phyloP scores from a whole-genome alignment of 2,888 invertebrate genomes.

The Catocala sponsa region DNA sequence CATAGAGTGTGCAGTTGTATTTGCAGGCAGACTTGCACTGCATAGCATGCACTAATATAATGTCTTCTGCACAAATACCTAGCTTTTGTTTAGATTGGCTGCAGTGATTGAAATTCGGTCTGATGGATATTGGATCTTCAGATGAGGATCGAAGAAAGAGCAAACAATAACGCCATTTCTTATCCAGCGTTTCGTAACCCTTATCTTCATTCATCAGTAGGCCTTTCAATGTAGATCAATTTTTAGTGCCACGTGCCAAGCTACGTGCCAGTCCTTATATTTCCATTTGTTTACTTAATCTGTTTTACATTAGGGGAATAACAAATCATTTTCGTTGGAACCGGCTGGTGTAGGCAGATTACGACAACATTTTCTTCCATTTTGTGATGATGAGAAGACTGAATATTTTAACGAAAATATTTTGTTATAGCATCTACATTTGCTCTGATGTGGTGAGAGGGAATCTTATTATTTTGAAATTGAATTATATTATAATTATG shows the following conservation, averaged over 20 bases:
- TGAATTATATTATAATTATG: no score
- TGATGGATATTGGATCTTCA: no score
- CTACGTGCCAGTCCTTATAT: slow-evolving; percentile 20
- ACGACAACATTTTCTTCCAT: slow-evolving; percentile 18
- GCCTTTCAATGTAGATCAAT: slow-evolving; percentile 28
- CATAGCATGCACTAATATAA: no score
- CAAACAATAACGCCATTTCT: background rate
- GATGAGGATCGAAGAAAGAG: no score
- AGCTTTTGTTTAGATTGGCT: no score
- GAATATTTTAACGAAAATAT: background rate
- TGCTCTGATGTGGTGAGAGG: background rate
- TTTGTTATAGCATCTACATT: background rate
- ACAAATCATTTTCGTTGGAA: slow-evolving; percentile 28
- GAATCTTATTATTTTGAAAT: no score
- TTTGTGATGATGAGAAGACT: slow-evolving; percentile 9
- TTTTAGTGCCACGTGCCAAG: slow-evolving; percentile 19
- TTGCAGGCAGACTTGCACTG: no score
- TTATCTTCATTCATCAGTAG: slow-evolving; percentile 10
- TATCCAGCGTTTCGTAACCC: background rate
- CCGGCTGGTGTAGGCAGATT: slow-evolving; percentile 32
- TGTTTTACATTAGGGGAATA: slow-evolving; percentile 31
- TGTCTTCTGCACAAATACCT: no score
- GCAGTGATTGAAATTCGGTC: no score
- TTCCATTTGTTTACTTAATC: slow-evolving; percentile 32
- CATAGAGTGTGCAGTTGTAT: no score